Evolutionary conservation across 30 jellyfish, hydroid and myxozoan genomes (phyloP), one percentile per base, ranked within the genome.

Genomic region (Hydractinia echinata): DNA sequence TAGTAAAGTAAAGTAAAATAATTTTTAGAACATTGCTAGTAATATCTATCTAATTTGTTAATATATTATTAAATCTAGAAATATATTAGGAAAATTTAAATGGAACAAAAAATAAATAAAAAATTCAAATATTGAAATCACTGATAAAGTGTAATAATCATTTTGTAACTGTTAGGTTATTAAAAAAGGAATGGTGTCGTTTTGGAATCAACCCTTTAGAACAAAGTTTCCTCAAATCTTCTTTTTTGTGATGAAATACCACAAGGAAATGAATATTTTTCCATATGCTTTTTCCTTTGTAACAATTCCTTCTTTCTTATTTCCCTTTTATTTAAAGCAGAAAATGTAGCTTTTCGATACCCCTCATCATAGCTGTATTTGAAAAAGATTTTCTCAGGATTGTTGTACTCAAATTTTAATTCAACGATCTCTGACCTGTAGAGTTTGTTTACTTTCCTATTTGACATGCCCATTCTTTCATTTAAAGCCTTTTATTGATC

Each of bases 171-270:
- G 69, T 0, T 58, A 58, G 69, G 69, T 58, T 68, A 15, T 68
- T 20, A 30, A 15, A 68, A 30, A 68, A 68, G 15, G 79, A 16
- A 20, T 68, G 79, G 53, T 68, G 79, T 20, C 72, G 13, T 15
- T 68, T 16, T 10, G 79, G 79, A 30, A 68, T 68, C 50, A 68
- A 49, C 15, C 79, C 79, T 30, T 68, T 68, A 15, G 70, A 68
- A 30, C 79, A 68, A 15, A 68, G 0, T 68, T 68, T 68, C 50
- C 1, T 16, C 1, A 68, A 30, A 30, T 68, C 53, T 15, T 30
- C 79, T 20, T 68, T 58, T 68, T 68, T 68, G 14, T 68, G 79
- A 30, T 30, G 44, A 2, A 30, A 30, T 30, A 30, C n/a, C n/a
- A n/a, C n/a, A n/a, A n/a, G n/a, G n/a, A n/a, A n/a, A 30, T 30